Percentiles rank a stretch among this genome's conserved stretches.
phyloP scores from a whole-genome alignment of 2,888 invertebrate species.

The Drosophila prolongata region DNA sequence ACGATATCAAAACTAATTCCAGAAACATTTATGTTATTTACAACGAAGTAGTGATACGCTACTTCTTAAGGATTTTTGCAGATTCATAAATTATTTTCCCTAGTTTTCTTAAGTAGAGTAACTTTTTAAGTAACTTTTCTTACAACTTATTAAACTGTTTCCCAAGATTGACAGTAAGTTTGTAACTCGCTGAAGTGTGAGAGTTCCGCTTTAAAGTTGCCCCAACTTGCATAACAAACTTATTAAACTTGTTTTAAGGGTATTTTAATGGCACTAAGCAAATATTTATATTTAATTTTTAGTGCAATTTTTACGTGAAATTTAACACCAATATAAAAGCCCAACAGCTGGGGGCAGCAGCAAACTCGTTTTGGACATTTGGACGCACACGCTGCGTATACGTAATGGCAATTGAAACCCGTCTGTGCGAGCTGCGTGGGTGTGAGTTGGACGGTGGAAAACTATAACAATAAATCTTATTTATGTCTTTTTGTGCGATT shows the following conservation, averaged over 20 bases:
- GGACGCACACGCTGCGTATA: slow-evolving; percentile 53
- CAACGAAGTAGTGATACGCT: slow-evolving; percentile 17
- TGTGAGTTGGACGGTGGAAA: slow-evolving; percentile 23
- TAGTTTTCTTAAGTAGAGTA: neutral
- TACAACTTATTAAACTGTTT: neutral
- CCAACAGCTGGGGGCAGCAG: slow-evolving; percentile 19
- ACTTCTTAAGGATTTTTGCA: no score
- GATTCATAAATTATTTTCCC: neutral
- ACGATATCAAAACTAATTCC: slow-evolving; percentile 33
- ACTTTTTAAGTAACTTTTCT: slow-evolving; percentile 2
- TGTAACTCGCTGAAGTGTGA: slow-evolving; percentile 6
- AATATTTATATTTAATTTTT: slow-evolving; percentile 69
- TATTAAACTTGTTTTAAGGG: slow-evolving; percentile 24
- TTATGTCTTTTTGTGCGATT: slow-evolving; percentile 76
- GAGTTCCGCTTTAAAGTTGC: slow-evolving; percentile 3
- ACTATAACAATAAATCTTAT: slow-evolving; percentile 76
- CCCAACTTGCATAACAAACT: slow-evolving; percentile 9
- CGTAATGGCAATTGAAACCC: slow-evolving; percentile 46
- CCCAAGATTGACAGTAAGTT: slow-evolving; percentile 3
- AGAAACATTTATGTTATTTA: neutral
- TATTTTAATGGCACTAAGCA: slow-evolving; percentile 43
- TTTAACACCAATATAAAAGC: slow-evolving; percentile 63
- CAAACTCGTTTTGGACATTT: slow-evolving; percentile 35
- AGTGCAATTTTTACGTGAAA: slow-evolving; percentile 62
- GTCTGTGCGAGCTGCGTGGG: slow-evolving; percentile 11